Percentiles rank a stretch among this genome's conserved stretches.
phyloP scores from a whole-genome alignment of 2,888 invertebrate genomes.

The Adineta ricciae region DNA sequence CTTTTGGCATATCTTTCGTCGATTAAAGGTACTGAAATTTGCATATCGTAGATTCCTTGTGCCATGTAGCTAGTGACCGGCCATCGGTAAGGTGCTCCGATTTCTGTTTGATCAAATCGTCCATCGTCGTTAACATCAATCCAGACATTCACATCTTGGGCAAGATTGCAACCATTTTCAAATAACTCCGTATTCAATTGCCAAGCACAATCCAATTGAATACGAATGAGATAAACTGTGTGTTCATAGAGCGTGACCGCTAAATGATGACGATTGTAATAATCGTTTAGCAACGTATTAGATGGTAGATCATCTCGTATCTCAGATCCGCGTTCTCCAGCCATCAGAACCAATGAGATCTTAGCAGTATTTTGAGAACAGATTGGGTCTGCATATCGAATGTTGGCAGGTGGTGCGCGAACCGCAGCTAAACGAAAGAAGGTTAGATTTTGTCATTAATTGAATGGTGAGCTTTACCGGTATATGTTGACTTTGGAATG shows the following conservation, averaged over 20 bases:
- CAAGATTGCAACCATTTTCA: constrained; percentile 3
- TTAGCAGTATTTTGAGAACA: background rate
- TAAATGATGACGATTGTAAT: background rate
- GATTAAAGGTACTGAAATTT: background rate
- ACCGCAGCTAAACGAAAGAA: background rate
- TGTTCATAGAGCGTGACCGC: background rate
- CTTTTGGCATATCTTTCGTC: background rate
- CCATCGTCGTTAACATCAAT: background rate
- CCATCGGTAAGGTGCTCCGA: background rate
- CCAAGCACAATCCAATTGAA: background rate
- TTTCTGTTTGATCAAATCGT: background rate
- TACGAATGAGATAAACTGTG: background rate
- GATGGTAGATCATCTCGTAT: background rate
- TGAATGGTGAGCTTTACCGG: background rate
- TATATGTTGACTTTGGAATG: background rate
- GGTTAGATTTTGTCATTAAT: background rate
- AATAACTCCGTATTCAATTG: background rate
- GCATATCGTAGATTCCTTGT: background rate
- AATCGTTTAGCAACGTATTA: background rate
- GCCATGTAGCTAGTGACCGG: background rate
- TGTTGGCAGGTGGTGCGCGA: background rate
- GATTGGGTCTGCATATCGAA: background rate
- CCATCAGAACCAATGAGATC: background rate
- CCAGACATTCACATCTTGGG: background rate
- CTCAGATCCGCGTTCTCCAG: background rate